Evolutionary conservation across 2,113 vertebrate species (phyloP), one percentile per base, ranked within the genome.

Genomic region (Oreochromis niloticus): DNA sequence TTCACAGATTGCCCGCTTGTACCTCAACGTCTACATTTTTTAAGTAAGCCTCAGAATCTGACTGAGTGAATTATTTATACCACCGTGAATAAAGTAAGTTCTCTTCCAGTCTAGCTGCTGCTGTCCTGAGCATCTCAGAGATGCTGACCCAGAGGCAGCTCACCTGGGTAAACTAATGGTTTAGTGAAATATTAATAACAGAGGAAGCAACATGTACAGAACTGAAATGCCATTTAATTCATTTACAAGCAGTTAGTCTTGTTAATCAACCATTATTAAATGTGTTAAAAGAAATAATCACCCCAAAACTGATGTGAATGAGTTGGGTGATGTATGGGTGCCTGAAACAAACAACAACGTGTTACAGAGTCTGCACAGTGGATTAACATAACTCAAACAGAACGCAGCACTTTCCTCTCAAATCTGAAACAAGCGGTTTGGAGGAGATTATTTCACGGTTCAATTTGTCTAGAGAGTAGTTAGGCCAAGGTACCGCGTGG

Each of bases 341-440:
- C 56, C 57, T 43, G 48, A 73, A 86, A 84, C 82, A 88, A 83
- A 82, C 80, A 56, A 27, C 43, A 52, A 57, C 19, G 84, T 55
- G 80, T 59, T 34, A 52, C 11, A 71, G 66, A 48, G 56, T 84
- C 57, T 43, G 43, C 30, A 32, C 27, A 5, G n/a, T 48, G 87
- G 88, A 93, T 93, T 94, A 94, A 85, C 5, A 4, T 9, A 80
- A 75, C 84, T 89, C n/a, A 16, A 89, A 84, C 87, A 87, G 22
- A 93, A 88, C 80, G 4, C 39, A 81, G 83, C 75, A 56, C 79
- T 88, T 92, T 87, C 48, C 68, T 84, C 85, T 52, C 55, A 91
- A 91, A 94, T 93, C 93, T 91, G 83, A 30, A 41, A 86, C 48
- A 94, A 94, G 85, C 68, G 10, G 82, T 73, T 92, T 84, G 80